These are phyloP conservation scores for Eriosoma lanigerum DNA, from an alignment of 1,140 invertebrate genomes.

Conservation along the genomic window DNA sequence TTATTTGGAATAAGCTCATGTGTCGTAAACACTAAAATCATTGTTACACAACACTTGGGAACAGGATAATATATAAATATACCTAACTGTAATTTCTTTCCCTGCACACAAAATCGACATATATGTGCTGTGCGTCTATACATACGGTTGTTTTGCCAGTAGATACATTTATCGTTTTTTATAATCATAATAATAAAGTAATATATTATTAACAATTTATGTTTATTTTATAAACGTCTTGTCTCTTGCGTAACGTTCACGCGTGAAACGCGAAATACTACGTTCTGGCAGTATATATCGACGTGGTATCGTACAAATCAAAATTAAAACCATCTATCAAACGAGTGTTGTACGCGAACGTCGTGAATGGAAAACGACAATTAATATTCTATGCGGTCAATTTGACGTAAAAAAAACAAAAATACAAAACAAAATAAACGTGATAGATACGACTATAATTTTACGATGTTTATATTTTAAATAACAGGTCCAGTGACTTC, in stretches of 20 bases:
- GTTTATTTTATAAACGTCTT: background rate
- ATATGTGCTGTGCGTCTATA: too few relatives aligned
- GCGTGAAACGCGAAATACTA: too few relatives aligned
- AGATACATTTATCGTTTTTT: too few relatives aligned
- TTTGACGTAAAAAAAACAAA: slow-evolving; percentile 12
- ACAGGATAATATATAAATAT: too few relatives aligned
- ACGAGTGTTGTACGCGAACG: background rate
- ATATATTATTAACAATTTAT: too few relatives aligned
- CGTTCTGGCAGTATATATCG: background rate
- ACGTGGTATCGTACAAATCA: slow-evolving; percentile 26
- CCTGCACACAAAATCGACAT: too few relatives aligned
- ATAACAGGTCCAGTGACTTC: slow-evolving; percentile 24
- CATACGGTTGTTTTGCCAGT: too few relatives aligned
- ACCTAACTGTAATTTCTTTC: too few relatives aligned
- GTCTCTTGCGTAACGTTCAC: slow-evolving; percentile 11
- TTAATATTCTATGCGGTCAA: background rate
- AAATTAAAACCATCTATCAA: slow-evolving; percentile 29
- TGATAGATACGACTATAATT: slow-evolving; percentile 10
- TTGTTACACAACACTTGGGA: too few relatives aligned
- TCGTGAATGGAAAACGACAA: slow-evolving; percentile 14
- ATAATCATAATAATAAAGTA: too few relatives aligned
- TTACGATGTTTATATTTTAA: background rate
- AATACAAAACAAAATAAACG: background rate
- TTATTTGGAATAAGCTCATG: too few relatives aligned
- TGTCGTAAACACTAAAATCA: too few relatives aligned